A percentile compares a stretch with the other conserved stretches of the same genome.
phyloP scores from a whole-genome alignment of 2,113 vertebrate species.

The Cinclus mexicanus region DNA sequence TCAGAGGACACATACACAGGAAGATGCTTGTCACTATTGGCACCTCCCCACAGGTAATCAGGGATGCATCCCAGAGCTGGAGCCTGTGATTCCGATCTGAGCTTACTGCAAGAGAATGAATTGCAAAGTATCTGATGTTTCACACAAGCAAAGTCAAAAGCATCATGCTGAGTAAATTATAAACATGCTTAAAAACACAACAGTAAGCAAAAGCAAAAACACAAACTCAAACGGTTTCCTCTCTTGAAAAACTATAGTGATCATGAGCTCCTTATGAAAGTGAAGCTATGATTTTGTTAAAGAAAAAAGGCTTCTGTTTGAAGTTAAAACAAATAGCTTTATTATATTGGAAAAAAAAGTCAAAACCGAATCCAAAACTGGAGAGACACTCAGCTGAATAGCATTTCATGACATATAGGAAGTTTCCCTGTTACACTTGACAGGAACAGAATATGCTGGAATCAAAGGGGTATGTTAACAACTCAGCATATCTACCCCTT shows the following conservation, averaged over 20 bases:
- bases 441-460: conserved; percentile 2
- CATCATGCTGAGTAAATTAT: not conserved
- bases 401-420: not conserved
- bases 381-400: not conserved
- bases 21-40: not conserved
- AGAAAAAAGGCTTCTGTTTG: not conserved
- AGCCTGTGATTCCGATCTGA: not conserved
- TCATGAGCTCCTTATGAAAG: not conserved
- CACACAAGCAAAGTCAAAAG: not conserved
- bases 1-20: not conserved
- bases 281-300: not conserved
- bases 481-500: conserved; percentile 35
- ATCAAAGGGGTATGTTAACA: conserved; percentile 47
- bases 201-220: not conserved
- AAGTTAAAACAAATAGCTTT: not conserved
- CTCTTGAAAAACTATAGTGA: not conserved
- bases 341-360: not conserved
- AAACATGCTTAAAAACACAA: not conserved
- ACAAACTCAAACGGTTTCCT: not conserved
- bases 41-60: not conserved
- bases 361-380: not conserved
- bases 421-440: conserved; percentile 11
- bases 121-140: not conserved
- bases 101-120: not conserved
- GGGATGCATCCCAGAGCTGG: not conserved